Evolutionary conservation across 2,113 vertebrate species (phyloP).

Genomic region (Opisthocomus hoazin): DNA sequence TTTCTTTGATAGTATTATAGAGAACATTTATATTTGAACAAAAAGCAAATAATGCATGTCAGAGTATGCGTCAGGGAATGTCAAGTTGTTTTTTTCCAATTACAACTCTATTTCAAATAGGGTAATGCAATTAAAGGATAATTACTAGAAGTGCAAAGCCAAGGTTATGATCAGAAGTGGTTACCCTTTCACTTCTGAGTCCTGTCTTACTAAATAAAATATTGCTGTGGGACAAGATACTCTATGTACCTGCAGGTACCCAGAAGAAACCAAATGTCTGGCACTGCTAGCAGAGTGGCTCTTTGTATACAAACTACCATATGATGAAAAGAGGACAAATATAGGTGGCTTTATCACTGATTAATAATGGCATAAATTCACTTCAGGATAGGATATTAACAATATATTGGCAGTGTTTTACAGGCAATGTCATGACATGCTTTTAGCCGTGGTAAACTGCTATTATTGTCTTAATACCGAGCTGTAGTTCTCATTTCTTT

Average conservation of each 20-base stretch:
- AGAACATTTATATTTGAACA: slow-evolving; percentile 91
- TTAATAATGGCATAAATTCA: slow-evolving; percentile 56
- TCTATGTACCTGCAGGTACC: slow-evolving; percentile 24
- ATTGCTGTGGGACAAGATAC: slow-evolving; percentile 60
- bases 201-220: slow-evolving; percentile 69
- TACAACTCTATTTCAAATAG: slow-evolving; percentile 76
- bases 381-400: slow-evolving; percentile 49
- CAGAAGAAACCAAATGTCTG: slow-evolving; percentile 15
- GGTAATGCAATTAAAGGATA: slow-evolving; percentile 81
- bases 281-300: neutral
- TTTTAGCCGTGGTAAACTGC: slow-evolving; percentile 42
- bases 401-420: slow-evolving; percentile 44
- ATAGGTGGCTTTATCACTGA: slow-evolving; percentile 22
- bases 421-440: slow-evolving; percentile 42
- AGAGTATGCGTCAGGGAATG: slow-evolving; percentile 69
- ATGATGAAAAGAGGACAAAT: neutral
- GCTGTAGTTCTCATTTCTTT: slow-evolving; percentile 51
- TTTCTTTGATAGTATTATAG: slow-evolving; percentile 81
- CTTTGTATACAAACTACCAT: neutral
- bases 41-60: slow-evolving; percentile 76
- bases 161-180: slow-evolving; percentile 77
- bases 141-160: slow-evolving; percentile 76
- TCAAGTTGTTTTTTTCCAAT: slow-evolving; percentile 75
- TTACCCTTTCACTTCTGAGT: slow-evolving; percentile 70
- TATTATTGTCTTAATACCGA: slow-evolving; percentile 50